Evolutionary conservation across 2,113 vertebrate species (phyloP), one percentile per base, ranked within the genome.

Genomic region (Proterorhinus semilunaris): DNA sequence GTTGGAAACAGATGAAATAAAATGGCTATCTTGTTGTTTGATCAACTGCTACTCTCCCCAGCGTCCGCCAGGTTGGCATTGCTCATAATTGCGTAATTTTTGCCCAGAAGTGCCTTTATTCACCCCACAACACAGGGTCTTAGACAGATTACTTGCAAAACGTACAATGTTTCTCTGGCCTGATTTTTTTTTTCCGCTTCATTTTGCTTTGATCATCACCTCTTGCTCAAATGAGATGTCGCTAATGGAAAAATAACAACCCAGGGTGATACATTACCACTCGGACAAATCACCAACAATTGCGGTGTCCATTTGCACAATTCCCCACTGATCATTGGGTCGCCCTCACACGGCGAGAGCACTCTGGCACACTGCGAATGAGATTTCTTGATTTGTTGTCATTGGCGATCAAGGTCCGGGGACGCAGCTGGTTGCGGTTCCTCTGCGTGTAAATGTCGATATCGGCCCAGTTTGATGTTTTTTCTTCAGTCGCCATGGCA

Each of bases 321-420:
- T 75, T 79, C 27, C 21, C 51, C 48, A 44, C 6, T 68, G 65
- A 72, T 75, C 61, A 80, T 70, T 10, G 5, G 6, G 48, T 55
- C 17, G 12, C 58, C 69, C 54, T 52, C 66, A 74, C 58, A 46
- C 16, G 2, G 72, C 21, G 69, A n/a, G 63, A 48, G 21, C 10
- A 61, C 58, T 44, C 58, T 21, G 65, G 74, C 55, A 44, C 63
- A 75, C 51, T 65, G 21, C 65, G 85, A 81, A 83, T 82, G 58
- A 76, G 68, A 79, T 84, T 89, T 81, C 68, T 78, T 86, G 76
- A 85, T 84, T 87, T 74, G 54, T 82, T 85, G 78, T 86, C 76
- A 80, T 81, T 71, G 83, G 82, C 82, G 72, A 86, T 88, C 67
- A 83, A 73, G 74, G 66, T 80, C 87, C 61, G 16, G 74, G 27